Base-by-base conservation (phyloP, 2,888 invertebrate species). In the Perizoma affinitatum region DNA sequence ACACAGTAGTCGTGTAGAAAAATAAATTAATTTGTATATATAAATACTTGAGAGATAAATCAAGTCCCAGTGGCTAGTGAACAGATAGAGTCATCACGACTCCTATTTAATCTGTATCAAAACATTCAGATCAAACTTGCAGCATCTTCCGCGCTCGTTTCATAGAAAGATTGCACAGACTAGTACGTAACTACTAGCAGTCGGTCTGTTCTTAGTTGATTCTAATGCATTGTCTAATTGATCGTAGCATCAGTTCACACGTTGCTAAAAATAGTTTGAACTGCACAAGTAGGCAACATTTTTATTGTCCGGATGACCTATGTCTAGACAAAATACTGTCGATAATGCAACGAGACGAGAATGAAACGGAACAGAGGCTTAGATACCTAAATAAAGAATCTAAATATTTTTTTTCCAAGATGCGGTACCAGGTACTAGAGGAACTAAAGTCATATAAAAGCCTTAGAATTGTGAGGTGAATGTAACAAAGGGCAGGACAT, bases 231-330 rank as follows among this genome's bases (percentile, higher is more conserved):
- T 49, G 44, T 56, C 48, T 58, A 64, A 68, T 74, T 79, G 79
- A 80, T 78, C 74, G 75, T 56, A 65, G 58, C 59, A 68, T 69
- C 51, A 67, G 75, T 80, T 84, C 78, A 79, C 79, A 83, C 75
- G 82, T 75, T 68, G 66, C 77, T 83, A 80, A 78, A 78, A 79
- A 82, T 82, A 82, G 74, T 70, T 53, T 45, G 41, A 44, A 53
- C 41, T 53, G 51, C 7, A 63, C 58, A 46, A 66, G 61, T 74
- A 67, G 62, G 65, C 74, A 70, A 68, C 35, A 51, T 69, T 69
- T 78, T 74, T 78, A 78, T 77, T 76, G 73, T 69, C 69, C 60
- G 67, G 58, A 73, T 74, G 76, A 79, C 75, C 74, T 70, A 43
- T 58, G 79, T 78, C 75, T 80, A 78, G 76, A 72, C 75, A 61